Evolutionary conservation across 2,797 vertebrate species (phyloP).

Genomic region (Oreortyx pictus): DNA sequence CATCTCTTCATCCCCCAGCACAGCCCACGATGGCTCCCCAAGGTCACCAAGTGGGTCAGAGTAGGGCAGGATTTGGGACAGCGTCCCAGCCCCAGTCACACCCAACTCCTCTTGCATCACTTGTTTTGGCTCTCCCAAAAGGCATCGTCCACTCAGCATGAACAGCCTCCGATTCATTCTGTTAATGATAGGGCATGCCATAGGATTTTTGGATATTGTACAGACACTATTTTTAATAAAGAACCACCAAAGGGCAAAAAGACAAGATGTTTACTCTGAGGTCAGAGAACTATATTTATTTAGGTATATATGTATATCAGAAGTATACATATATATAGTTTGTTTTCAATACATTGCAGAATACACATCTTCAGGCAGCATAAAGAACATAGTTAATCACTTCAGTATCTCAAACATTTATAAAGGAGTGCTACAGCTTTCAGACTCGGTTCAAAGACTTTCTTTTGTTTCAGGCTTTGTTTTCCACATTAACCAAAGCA

Average conservation of each 20-base stretch:
- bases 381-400: not conserved
- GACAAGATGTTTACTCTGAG: not conserved
- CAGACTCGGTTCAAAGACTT: not conserved
- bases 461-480: not conserved
- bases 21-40: not conserved
- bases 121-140: not conserved
- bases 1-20: not conserved
- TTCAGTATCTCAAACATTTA: not conserved
- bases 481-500: not conserved
- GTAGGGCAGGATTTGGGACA: not conserved
- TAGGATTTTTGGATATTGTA: not conserved
- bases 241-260: not conserved
- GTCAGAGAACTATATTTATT: conserved; percentile 29
- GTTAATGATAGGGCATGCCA: not conserved
- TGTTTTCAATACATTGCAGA: not conserved
- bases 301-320: not conserved
- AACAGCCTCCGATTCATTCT: not conserved
- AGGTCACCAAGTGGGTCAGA: not conserved
- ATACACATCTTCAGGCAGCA: not conserved
- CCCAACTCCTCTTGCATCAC: not conserved
- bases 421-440: not conserved
- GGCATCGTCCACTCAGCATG: accelerated
- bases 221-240: not conserved
- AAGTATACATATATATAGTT: not conserved
- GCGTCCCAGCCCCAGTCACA: not conserved